Base-by-base conservation (phyloP, 92 coral and sea anemone genomes). In the Paragorgia papillata region DNA sequence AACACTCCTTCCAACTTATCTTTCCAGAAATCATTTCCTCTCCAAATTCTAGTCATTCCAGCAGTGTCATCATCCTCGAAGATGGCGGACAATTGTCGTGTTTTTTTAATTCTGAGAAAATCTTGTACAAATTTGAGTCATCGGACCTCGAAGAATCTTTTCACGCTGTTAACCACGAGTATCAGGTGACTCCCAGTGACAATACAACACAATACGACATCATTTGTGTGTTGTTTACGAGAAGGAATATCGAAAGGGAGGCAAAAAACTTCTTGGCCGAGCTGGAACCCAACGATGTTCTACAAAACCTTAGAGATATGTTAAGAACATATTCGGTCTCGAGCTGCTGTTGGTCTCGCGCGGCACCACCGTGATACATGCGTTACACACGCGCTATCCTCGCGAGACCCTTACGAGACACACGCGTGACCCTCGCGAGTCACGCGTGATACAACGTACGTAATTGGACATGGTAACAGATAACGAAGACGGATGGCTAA, bases 211-310 rank as follows among this genome's bases (percentile, higher is more conserved):
- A 26, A 19, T 69, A 83, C 56, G 86, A 91, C 39, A 82, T 94
- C 51, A 55, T 88, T 1, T 80, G 97, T 59, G 97, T 86, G 33
- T 66, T 94, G 69, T 82, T 81, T 59, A 75, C 94, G 7, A 86
- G 97, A 56, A 86, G 83, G 65, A 62, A 82, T 34, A 69, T 81
- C 59, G 98, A 94, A n/a, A 32, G 53, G 54, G 82, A 51, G 7
- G 97, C 98, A 13, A 92, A 80, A 20, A 53, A 35, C 13, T 94
- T 91, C 59, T 78, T 94, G 33, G 46, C 1, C 22, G 31, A 49
- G 3, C 57, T 39, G 8, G 35, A 21, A 68, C n/a, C 33, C 4
- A 48, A 44, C 17, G 35, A 15, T 8, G 33, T 68, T 2, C 15
- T 70, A 9, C 28, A 70, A 54, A 39, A 70, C 10, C 63, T 70